Evolutionary conservation across 2,113 vertebrate species (phyloP), one percentile per base, ranked within the genome.

Genomic region (Cairina moschata): DNA sequence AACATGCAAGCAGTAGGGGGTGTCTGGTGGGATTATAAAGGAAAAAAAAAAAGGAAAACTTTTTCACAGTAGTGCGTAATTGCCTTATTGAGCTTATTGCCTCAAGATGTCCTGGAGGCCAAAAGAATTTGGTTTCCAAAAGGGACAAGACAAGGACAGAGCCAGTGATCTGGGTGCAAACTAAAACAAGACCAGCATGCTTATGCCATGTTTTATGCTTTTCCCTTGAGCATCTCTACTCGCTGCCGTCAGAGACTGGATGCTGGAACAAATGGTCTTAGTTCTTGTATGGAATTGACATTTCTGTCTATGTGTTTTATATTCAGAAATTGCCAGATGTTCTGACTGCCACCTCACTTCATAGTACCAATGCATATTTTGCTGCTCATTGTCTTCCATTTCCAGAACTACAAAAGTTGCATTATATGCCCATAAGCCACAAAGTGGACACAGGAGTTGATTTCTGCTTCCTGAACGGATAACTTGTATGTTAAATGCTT

Each of bases 1-100:
- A 94, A 90, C 94, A 90, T 86, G 93, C 29, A 80, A 90, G 56
- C 94, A 86, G 94, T 31, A 14, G 88, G 88, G 78, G 76, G 59
- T 93, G 79, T 72, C 92, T 95, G 56, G 44, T 67, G 90, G 88
- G 85, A 90, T 59, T 13, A 26, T 80, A 93, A 91, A 91, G 48
- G 40, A 21, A 23, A 26, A 59, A 65, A 60, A 29, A 65, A 82
- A 82, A 54, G 78, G 28, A 80, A 69, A 58, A 66, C 1, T n/a
- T 77, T 91, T 90, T 67, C 80, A 42, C 63, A 91, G 92, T 67
- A 23, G 31, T 6, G 38, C 13, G 23, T 74, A 66, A 21, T 26
- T 13, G 15, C 5, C 17, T 83, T 52, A 0, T 29, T 18, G 82
- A 82, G 32, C 15, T 94, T 68, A 86, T 90, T 90, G 88, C 88